Evolutionary conservation across 1,140 invertebrate species (phyloP), one percentile per base, ranked within the genome.

Genomic region (Zaprionus taronus): DNA sequence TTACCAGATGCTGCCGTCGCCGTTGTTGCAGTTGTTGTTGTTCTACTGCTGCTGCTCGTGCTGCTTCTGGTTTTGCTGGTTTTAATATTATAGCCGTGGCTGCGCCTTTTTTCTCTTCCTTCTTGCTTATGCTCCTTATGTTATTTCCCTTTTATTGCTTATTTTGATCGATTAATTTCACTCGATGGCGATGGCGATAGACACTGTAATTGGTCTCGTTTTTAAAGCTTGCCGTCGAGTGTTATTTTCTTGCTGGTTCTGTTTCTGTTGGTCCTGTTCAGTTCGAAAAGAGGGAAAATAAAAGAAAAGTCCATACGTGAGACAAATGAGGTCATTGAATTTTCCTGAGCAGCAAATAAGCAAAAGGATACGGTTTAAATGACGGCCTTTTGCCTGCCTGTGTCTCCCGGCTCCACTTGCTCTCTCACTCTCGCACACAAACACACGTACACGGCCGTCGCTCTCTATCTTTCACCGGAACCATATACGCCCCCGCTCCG

Each of bases 311-410:
- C 78, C 78, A 79, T 75, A 85, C 70, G 73, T 90, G 79, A 87
- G 74, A 89, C 86, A 90, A 90, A 90, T 90, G 85, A 90, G 85
- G 85, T 90, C 85, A 90, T 90, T 90, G 85, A 90, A 90, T 90
- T 90, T 90, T 82, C 70, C 67, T 34, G 71, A 69, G 72, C 57
- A 67, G 62, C 62, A 69, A 47, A 55, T 44, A 63, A 36, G 51
- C 15, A 41, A 58, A 51, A 64, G 83, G 83, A 87, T 79, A 83
- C 77, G 60, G 61, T 67, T 67, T 67, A 57, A 63, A 47, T 69
- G 77, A 57, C 76, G 20, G 62, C 56, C 53, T 63, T 44, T 71
- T 24, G 62, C 56, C 53, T 63, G 47, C 5, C 69, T 55, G 49
- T 41, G 72, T 71, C 67, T 76, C 73, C 74, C 70, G 62, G 49